phyloP scores from a whole-genome alignment of 2,113 vertebrate genomes.

The Dolichallabes microphthalmus region DNA sequence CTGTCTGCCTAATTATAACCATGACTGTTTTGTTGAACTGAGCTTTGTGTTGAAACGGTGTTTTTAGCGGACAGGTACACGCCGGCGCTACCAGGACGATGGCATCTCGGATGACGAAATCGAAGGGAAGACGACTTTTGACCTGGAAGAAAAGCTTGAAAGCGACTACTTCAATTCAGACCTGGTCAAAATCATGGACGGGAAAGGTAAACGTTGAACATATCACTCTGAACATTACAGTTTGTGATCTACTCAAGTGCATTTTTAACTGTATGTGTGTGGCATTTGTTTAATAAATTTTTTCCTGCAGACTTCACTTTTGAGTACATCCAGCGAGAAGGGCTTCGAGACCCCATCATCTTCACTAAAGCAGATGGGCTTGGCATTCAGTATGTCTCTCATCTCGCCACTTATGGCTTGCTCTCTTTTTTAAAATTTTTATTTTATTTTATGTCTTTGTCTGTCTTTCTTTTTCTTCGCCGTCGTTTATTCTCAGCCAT shows the following conservation, averaged over 20 bases:
- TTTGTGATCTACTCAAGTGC: neutral
- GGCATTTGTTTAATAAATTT: neutral
- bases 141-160: slow-evolving; percentile 90
- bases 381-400: slow-evolving; percentile 85
- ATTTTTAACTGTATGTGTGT: slow-evolving; percentile 15
- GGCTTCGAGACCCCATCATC: slow-evolving; percentile 90
- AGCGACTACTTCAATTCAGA: slow-evolving; percentile 82
- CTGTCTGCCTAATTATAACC: neutral
- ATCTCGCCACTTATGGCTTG: neutral
- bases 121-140: slow-evolving; percentile 93
- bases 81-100: slow-evolving; percentile 92
- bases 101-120: slow-evolving; percentile 98
- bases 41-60: neutral
- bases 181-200: slow-evolving; percentile 92
- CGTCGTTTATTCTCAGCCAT: neutral
- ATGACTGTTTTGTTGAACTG: neutral
- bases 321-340: slow-evolving; percentile 93
- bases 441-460: neutral
- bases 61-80: slow-evolving; percentile 86
- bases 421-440: no score
- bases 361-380: slow-evolving; percentile 89
- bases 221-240: neutral
- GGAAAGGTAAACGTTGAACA: slow-evolving; percentile 81
- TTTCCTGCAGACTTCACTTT: slow-evolving; percentile 87
- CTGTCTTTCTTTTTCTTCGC: neutral